Evolutionary conservation across 2,113 vertebrate genomes (phyloP), one percentile per base, ranked within the genome.

Genomic region (Strix uralensis): DNA sequence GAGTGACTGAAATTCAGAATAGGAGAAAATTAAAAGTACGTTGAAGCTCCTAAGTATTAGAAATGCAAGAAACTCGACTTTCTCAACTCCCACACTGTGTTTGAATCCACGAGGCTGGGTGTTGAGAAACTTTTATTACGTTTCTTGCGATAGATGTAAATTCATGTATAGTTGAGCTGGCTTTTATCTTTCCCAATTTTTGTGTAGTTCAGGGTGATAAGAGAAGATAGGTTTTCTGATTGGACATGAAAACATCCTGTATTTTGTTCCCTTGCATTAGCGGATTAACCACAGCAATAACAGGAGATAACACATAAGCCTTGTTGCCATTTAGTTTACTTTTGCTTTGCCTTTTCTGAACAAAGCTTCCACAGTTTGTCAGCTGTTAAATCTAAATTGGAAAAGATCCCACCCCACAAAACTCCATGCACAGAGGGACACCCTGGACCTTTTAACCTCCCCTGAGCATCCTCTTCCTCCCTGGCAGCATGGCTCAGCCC

Each of bases 1-100:
- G 40, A 57, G 44, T 1, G 49, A 1, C 77, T 52, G 52, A n/a
- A 66, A 32, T 29, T 34, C 26, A 59, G n/a, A 84, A 77, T 5
- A 51, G 63, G 47, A 86, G 80, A 75, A 70, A 49, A 63, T 12
- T 34, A 16, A 34, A 95, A 71, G 63, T 20, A 36, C n/a, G 4
- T 5, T 26, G 69, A 71, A 52, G 61, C 65, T 85, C 19, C 22
- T 52, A 32, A 61, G n/a, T 79, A 73, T 63, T 46, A 92, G 73
- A 84, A 93, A 84, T 21, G 34, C 44, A 55, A 71, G 80, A 66
- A 84, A 44, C 15, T 46, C 5, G 65, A 86, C 90, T 95, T 97
- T 94, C 89, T 94, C 81, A 61, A 16, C 92, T 91, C 96, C 97
- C 81, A 91, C 95, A 2, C 59, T 11, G 80, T 10, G 5, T 47